A percentile compares a stretch with the other conserved stretches of the same genome.
These are phyloP conservation scores for Tachystola acroxantha DNA, from an alignment of 2,888 invertebrate genomes.

Conservation along the genomic window DNA sequence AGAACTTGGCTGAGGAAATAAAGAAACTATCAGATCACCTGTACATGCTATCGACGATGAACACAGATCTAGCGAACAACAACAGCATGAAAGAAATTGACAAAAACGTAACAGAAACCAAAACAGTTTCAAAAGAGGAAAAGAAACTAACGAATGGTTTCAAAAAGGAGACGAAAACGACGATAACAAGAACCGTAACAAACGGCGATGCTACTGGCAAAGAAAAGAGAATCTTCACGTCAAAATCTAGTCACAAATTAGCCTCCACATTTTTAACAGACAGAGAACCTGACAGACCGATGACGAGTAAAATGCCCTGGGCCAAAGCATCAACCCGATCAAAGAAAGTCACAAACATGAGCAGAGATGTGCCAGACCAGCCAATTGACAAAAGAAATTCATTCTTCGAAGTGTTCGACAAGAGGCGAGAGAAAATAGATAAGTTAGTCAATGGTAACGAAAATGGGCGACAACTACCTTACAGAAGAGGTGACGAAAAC, in stretches of 20 bases:
- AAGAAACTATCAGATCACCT: constrained; percentile 89
- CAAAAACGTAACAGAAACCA: constrained; percentile 58
- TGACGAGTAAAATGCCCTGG: constrained; percentile 77
- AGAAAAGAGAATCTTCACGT: constrained; percentile 54
- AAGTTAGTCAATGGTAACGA: constrained; percentile 61
- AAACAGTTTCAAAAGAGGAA: constrained; percentile 46
- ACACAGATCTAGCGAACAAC: constrained; percentile 72
- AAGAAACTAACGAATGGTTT: constrained; percentile 54
- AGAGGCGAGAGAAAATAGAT: constrained; percentile 62
- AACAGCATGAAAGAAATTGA: constrained; percentile 60
- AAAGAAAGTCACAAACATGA: constrained; percentile 82
- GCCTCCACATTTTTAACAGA: constrained; percentile 57
- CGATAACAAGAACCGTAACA: constrained; percentile 44
- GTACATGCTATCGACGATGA: constrained; percentile 83
- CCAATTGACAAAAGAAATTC: constrained; percentile 77
- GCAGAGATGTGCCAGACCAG: constrained; percentile 84
- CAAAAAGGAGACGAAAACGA: constrained; percentile 46
- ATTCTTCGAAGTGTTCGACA: constrained; percentile 72
- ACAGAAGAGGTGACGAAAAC: constrained; percentile 71
- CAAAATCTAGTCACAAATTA: constrained; percentile 62
- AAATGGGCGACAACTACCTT: constrained; percentile 62
- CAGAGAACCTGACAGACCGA: constrained; percentile 57
- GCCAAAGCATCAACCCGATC: constrained; percentile 77
- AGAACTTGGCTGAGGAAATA: constrained; percentile 89
- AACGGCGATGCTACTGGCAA: constrained; percentile 52